Evolutionary conservation across 1,140 invertebrate genomes (phyloP).

Genomic region (Catajapyx aquilonaris): DNA sequence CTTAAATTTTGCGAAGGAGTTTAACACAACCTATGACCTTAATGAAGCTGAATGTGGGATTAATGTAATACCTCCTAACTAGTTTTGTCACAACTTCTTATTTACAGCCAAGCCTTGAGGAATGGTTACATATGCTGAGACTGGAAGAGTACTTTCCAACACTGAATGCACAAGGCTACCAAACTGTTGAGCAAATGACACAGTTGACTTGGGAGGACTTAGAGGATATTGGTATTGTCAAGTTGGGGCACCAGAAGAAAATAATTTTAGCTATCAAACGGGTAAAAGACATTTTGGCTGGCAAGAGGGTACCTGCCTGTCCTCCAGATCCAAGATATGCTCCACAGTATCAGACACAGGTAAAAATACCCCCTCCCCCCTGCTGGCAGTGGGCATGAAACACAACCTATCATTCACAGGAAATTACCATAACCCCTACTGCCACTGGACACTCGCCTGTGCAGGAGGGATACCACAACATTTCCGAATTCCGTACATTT

Average conservation of each 20-base stretch:
- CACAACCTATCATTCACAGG: too few species aligned
- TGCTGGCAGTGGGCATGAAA: too few species aligned
- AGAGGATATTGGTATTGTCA: conserved; percentile 92
- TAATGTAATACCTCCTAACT: too few species aligned
- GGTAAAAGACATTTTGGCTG: conserved; percentile 79
- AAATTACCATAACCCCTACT: too few species aligned
- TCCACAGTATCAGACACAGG: background rate
- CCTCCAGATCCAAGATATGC: background rate
- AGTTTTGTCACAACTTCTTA: too few species aligned
- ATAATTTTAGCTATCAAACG: conserved; percentile 90
- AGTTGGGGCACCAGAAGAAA: conserved; percentile 94
- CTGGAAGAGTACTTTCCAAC: conserved; percentile 79
- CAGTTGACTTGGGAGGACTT: conserved; percentile 97
- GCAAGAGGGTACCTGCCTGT: conserved; percentile 41
- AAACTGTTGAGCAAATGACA: conserved; percentile 73
- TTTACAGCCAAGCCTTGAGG: conserved; percentile 58
- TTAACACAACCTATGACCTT: too few species aligned
- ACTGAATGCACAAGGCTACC: conserved; percentile 78
- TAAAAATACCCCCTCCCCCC: too few species aligned
- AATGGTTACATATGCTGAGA: conserved; percentile 76
- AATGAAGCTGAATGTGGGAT: too few species aligned
- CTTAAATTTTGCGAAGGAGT: too few species aligned
- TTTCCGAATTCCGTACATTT: background rate
- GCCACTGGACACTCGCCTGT: too few species aligned
- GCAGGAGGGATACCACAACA: too few species aligned